Evolutionary conservation across 2,888 invertebrate species (phyloP), one percentile per base, ranked within the genome.

Genomic region (Agrilus mali): DNA sequence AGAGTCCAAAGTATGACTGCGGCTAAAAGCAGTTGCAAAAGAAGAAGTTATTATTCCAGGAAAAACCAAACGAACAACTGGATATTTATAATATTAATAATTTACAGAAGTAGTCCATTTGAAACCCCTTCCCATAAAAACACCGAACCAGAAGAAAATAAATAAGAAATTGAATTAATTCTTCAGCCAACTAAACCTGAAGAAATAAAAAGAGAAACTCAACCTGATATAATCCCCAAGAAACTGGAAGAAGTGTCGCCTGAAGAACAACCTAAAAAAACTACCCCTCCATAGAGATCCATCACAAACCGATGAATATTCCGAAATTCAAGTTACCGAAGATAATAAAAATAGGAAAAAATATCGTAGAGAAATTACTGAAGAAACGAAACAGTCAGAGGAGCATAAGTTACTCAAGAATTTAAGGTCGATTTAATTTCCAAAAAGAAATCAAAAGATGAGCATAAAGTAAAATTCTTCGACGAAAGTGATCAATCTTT

Each of bases 361-460:
- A 38, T n/a, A 14, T 37, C 33, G 7, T 33, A 41, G 50, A 57
- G 50, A 53, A 45, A 39, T 39, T 38, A 44, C 46, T 17, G 47
- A 52, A 33, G 48, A 48, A 33, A 55, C 60, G 22, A 55, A 50
- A 31, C 51, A 52, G 20, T 59, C 60, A 48, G 50, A 61, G 60
- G 63, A 67, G 12, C 62, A n/a, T n/a, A 67, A 43, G 60, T 65
- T 43, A 71, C 69, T 40, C 71, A 69, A 47, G 74, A 74, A 47
- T 73, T 77, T 48, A 72, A 71, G 51, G 68, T 77, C 51, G 75
- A 72, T 53, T 56, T 72, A 36, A 61, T 66, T 31, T 74, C 74
- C 1, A 73, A 64, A 49, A 64, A 73, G 53, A 66, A 69, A 42
- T 64, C 66, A 33, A 68, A 66, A 46, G 67, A 67, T 45, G 63